Conservation (phyloP, 2,113 vertebrate species). For the Alexandromys fortis region DNA sequence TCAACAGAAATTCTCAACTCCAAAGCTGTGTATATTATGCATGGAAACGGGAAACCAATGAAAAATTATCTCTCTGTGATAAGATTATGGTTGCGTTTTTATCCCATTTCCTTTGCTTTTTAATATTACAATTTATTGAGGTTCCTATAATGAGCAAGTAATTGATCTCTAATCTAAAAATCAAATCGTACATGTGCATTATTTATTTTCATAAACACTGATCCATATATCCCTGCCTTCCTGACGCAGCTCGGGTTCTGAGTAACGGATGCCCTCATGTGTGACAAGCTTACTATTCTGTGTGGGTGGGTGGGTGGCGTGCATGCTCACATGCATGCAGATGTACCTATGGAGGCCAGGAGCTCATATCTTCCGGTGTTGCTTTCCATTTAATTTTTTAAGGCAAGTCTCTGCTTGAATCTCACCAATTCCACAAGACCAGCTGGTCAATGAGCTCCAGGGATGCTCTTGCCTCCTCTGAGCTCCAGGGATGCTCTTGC, state of each 20-base stretch:
- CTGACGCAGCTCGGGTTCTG: not conserved
- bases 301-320: not conserved
- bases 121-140: conserved; percentile 20
- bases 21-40: conserved; percentile 33
- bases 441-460: not conserved
- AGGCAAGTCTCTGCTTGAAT: not conserved
- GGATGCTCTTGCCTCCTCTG: not conserved
- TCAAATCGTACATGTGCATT: not conserved
- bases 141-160: conserved; percentile 20
- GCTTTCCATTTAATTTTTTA: not conserved
- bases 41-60: conserved; percentile 55
- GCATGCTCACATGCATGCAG: not conserved
- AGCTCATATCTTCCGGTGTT: not conserved
- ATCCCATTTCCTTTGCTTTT: not conserved
- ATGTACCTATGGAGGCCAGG: not conserved
- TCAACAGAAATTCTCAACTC: conserved; percentile 7
- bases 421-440: not conserved
- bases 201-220: not conserved
- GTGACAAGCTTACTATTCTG: not conserved
- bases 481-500: no score
- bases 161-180: conserved; percentile 30
- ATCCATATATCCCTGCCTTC: not conserved
- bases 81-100: conserved; percentile 30
- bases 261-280: not conserved
- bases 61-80: conserved; percentile 45